phyloP scores from a whole-genome alignment of 2,113 vertebrate genomes.

The Sialia sialis region DNA sequence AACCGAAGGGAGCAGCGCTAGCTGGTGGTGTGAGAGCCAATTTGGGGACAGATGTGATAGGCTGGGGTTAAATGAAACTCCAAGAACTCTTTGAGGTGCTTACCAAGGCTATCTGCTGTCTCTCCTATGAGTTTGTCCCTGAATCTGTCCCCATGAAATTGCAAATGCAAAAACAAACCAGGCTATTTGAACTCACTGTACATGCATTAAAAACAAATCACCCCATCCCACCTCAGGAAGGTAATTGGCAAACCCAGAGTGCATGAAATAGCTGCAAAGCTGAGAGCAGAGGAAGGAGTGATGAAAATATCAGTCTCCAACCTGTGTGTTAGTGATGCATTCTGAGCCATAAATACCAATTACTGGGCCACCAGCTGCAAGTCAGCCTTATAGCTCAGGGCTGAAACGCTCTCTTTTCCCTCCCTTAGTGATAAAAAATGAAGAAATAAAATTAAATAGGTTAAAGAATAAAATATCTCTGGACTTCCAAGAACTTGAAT shows the following conservation, averaged over 20 bases:
- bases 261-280: conserved; percentile 21
- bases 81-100: not conserved
- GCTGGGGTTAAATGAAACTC: not conserved
- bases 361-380: not conserved
- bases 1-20: not conserved
- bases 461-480: not conserved
- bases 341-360: conserved; percentile 33
- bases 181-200: not conserved
- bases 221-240: not conserved
- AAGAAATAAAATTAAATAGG: not conserved
- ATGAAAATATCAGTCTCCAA: conserved; percentile 1
- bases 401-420: not conserved
- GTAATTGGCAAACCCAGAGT: conserved; percentile 39
- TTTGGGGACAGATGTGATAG: not conserved
- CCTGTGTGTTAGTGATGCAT: not conserved
- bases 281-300: not conserved
- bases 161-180: not conserved
- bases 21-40: not conserved
- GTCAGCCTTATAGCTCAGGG: not conserved
- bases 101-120: not conserved
- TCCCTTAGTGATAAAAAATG: not conserved
- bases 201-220: not conserved
- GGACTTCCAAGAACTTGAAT: not conserved
- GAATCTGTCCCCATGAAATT: not conserved
- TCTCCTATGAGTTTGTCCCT: not conserved